Evolutionary conservation across 2,797 vertebrate genomes (phyloP).

Genomic region (Philypnodon macrostomus): DNA sequence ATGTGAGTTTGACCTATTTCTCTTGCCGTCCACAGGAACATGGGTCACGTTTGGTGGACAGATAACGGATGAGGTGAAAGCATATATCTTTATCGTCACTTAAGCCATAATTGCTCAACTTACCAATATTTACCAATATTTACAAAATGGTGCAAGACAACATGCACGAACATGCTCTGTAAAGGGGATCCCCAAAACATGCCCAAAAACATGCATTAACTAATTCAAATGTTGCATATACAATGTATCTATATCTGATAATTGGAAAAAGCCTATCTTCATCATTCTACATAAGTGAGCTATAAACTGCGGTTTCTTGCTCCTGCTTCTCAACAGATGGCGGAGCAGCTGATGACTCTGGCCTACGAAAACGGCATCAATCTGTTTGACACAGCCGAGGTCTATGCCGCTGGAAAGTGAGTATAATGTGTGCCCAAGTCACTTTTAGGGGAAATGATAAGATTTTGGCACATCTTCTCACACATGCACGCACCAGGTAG

Average conservation of each 20-base stretch:
- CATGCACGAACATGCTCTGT: too few relatives aligned
- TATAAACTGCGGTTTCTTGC: slow-evolving; percentile 20
- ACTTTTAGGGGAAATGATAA: slow-evolving; percentile 15
- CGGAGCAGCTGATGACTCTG: slow-evolving; percentile 96
- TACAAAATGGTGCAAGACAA: too few relatives aligned
- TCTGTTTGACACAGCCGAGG: slow-evolving; percentile 97
- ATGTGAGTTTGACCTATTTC: slow-evolving; percentile 31
- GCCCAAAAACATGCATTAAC: too few relatives aligned
- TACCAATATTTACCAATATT: too few relatives aligned
- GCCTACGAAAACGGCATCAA: slow-evolving; percentile 99
- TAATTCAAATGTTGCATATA: too few relatives aligned
- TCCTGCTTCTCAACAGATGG: slow-evolving; percentile 84
- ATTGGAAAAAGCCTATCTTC: slow-evolving; percentile 36
- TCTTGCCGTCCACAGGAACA: slow-evolving; percentile 78
- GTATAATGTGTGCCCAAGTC: slow-evolving; percentile 66
- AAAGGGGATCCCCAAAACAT: too few relatives aligned
- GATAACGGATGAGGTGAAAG: slow-evolving; percentile 95
- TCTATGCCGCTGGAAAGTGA: slow-evolving; percentile 97
- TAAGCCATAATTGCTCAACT: too few relatives aligned
- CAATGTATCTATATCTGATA: too few relatives aligned
- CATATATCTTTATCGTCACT: slow-evolving; percentile 51
- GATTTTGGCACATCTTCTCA: slow-evolving; percentile 4
- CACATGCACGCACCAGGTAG: slow-evolving; percentile 2
- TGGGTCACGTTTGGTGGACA: slow-evolving; percentile 99
- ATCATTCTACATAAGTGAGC: slow-evolving; percentile 34